phyloP scores from a whole-genome alignment of 2,113 vertebrate genomes.

The Stercorarius parasiticus region DNA sequence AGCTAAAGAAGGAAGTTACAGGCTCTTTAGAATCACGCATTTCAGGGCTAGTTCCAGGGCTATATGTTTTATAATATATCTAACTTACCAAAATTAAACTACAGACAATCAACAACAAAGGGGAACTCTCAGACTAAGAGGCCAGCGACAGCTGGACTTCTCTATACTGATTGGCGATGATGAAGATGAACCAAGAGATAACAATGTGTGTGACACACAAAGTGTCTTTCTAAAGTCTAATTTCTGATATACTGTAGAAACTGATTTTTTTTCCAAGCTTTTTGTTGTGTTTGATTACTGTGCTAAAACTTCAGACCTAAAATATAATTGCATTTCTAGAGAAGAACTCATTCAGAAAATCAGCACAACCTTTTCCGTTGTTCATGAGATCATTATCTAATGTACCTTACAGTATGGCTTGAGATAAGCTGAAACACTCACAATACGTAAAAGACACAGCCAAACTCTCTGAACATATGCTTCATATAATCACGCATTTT shows the following conservation, averaged over 20 bases:
- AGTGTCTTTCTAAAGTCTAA: neutral
- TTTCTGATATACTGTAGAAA: neutral
- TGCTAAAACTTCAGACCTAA: neutral
- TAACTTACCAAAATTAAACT: neutral
- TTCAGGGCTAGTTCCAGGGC: neutral
- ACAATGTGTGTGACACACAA: slow-evolving; percentile 56
- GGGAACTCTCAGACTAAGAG: slow-evolving; percentile 48
- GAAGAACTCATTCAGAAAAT: neutral
- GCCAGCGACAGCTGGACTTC: slow-evolving; percentile 76
- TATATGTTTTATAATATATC: too few relatives aligned
- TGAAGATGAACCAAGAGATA: slow-evolving; percentile 81
- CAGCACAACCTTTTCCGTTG: neutral
- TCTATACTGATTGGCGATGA: slow-evolving; percentile 92
- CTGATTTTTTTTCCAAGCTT: neutral
- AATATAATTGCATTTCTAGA: neutral
- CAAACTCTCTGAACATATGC: neutral
- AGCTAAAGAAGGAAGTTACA: neutral
- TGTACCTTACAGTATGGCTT: neutral
- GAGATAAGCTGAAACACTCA: neutral
- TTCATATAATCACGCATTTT: neutral
- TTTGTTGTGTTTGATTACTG: neutral
- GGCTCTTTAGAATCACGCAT: neutral
- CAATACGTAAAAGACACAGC: neutral
- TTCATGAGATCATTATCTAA: neutral
- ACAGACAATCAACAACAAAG: slow-evolving; percentile 68